Percentiles rank a stretch among this genome's conserved stretches.
These are phyloP conservation scores for Drosophila oshimai DNA, from an alignment of 1,140 invertebrate genomes.

Conservation along the genomic window DNA sequence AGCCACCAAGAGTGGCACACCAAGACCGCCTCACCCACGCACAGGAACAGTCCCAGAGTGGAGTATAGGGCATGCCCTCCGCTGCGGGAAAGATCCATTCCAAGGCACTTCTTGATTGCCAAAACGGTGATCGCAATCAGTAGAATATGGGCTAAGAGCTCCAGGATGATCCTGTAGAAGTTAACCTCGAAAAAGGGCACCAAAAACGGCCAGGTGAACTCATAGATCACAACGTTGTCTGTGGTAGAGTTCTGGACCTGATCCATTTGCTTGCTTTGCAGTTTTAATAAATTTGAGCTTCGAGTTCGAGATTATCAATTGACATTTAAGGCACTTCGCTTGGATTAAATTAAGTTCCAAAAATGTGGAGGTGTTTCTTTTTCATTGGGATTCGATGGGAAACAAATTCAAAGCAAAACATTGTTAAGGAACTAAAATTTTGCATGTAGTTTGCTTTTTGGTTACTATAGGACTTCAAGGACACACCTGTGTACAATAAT, in stretches of 20 bases:
- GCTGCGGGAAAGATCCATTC: not conserved
- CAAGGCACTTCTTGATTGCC: slow-evolving; percentile 1
- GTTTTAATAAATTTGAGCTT: too few relatives aligned
- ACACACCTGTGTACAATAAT: too few relatives aligned
- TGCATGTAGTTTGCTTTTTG: too few relatives aligned
- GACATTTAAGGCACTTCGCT: too few relatives aligned
- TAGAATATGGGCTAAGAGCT: not conserved
- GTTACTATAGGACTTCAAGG: too few relatives aligned
- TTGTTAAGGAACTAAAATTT: too few relatives aligned
- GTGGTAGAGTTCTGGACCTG: not conserved
- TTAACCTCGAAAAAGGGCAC: not conserved
- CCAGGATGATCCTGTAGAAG: not conserved
- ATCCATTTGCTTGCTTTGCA: too few relatives aligned
- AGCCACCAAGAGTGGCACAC: not conserved
- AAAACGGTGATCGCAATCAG: not conserved
- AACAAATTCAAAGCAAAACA: too few relatives aligned
- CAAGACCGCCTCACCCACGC: slow-evolving; percentile 6
- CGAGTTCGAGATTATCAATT: too few relatives aligned
- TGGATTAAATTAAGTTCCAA: too few relatives aligned
- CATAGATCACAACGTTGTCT: not conserved
- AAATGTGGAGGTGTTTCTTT: too few relatives aligned
- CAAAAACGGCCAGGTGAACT: not conserved
- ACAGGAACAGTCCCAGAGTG: slow-evolving; percentile 12
- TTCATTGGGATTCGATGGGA: too few relatives aligned
- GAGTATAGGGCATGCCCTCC: slow-evolving; percentile 22